Percentiles rank a stretch among this genome's conserved stretches.
Evolutionary conservation across 2,888 invertebrate genomes (phyloP).

Genomic region (Torymus auratus): DNA sequence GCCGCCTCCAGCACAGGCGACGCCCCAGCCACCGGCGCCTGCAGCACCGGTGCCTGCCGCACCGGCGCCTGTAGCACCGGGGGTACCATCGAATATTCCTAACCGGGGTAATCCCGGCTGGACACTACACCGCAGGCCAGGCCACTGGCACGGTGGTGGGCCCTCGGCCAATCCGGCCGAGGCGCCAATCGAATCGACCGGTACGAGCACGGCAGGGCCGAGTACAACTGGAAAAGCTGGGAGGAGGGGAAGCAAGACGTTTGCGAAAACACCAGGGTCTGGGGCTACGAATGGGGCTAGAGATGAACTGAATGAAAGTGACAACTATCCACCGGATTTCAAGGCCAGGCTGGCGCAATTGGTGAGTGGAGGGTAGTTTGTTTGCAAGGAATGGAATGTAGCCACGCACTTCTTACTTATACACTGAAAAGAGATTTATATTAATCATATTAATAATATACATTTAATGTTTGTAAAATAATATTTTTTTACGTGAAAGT

Average conservation of each 20-base stretch:
- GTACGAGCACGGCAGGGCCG: background rate
- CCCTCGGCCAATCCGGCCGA: constrained; percentile 28
- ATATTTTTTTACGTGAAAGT: too few relatives aligned
- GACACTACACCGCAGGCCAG: constrained; percentile 70
- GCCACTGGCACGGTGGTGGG: constrained; percentile 53
- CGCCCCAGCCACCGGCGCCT: constrained; percentile 22
- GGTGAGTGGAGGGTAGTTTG: constrained; percentile 65
- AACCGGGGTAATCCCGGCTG: constrained; percentile 69
- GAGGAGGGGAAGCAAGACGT: constrained; percentile 66
- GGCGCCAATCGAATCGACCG: background rate
- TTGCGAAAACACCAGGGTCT: constrained; percentile 59
- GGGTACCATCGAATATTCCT: constrained; percentile 5
- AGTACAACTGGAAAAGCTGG: constrained; percentile 23
- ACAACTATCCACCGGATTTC: constrained; percentile 73
- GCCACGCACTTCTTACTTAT: too few relatives aligned
- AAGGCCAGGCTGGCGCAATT: constrained; percentile 71
- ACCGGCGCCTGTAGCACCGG: constrained; percentile 31
- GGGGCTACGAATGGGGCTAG: constrained; percentile 30
- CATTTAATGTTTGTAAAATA: too few relatives aligned
- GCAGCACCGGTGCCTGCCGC: constrained; percentile 29
- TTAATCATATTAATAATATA: too few relatives aligned
- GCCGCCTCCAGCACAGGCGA: constrained; percentile 11
- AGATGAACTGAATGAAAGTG: constrained; percentile 63
- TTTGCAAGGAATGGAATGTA: too few relatives aligned
- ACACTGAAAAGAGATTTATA: too few relatives aligned